phyloP scores from a whole-genome alignment of 2,797 vertebrate species.

The Tamandua tetradactyla region DNA sequence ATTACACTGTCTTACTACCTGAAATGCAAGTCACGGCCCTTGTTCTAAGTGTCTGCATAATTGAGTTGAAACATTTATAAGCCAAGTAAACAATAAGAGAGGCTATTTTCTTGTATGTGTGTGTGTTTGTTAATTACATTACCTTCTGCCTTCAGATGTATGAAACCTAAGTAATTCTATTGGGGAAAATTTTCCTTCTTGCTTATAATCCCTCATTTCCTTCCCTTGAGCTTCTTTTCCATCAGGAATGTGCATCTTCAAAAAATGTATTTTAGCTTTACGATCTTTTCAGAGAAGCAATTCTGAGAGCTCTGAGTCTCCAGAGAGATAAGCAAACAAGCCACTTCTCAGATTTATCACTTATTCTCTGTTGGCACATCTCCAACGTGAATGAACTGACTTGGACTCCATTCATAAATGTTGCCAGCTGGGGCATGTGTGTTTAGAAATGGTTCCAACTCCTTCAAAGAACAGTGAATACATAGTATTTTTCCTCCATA shows the following conservation, averaged over 20 bases:
- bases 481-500: not conserved
- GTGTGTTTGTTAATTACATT: not conserved
- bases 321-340: not conserved
- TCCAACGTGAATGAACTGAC: not conserved
- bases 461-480: accelerated
- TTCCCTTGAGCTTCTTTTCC: accelerated
- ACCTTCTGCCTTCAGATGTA: not conserved
- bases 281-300: not conserved
- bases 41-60: not conserved
- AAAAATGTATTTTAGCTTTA: not conserved
- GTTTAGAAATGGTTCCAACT: too few species aligned
- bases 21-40: not conserved
- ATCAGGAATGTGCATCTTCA: not conserved
- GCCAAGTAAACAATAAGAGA: not conserved
- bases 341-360: not conserved
- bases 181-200: not conserved
- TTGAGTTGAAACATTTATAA: not conserved
- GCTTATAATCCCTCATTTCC: too few species aligned
- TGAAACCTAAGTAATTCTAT: not conserved
- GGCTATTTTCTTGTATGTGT: not conserved
- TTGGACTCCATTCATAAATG: not conserved
- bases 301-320: not conserved
- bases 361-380: not conserved
- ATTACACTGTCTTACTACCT: not conserved
- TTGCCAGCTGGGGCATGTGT: accelerated